phyloP scores from a whole-genome alignment of 2,113 vertebrate genomes.

The Lepidothrix coronata region DNA sequence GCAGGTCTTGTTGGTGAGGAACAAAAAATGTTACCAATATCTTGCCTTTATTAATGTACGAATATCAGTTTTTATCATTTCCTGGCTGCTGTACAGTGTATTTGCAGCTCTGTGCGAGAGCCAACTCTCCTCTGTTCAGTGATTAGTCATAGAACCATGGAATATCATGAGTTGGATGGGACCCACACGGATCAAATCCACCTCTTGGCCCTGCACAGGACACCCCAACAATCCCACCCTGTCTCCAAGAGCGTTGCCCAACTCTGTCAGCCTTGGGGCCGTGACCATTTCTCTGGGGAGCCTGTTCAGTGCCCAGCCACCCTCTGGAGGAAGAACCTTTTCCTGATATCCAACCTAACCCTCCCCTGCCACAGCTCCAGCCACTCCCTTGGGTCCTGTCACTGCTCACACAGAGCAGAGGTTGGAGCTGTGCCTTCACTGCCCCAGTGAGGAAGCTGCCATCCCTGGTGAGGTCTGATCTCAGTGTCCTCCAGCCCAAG shows the following conservation, averaged over 20 bases:
- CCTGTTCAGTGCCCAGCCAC: neutral
- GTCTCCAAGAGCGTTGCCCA: neutral
- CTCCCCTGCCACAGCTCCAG: neutral
- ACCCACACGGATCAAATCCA: accelerated
- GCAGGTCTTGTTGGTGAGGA: neutral
- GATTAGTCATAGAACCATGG: neutral
- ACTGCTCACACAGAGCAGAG: neutral
- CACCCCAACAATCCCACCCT: neutral
- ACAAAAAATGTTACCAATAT: neutral
- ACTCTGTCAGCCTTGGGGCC: neutral
- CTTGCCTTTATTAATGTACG: neutral
- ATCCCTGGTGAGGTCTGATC: neutral
- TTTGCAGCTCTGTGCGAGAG: neutral
- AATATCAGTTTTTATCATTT: accelerated
- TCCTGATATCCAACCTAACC: accelerated
- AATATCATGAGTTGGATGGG: neutral
- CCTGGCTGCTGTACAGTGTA: accelerated
- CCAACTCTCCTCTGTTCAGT: neutral
- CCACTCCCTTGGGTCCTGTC: neutral
- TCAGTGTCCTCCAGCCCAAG: neutral
- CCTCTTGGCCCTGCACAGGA: neutral
- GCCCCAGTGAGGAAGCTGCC: neutral
- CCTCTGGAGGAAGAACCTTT: neutral
- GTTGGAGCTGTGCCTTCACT: neutral
- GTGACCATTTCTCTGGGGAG: neutral